These are phyloP conservation scores for Germaria angustata DNA, from an alignment of 2,888 invertebrate species.

Conservation along the genomic window DNA sequence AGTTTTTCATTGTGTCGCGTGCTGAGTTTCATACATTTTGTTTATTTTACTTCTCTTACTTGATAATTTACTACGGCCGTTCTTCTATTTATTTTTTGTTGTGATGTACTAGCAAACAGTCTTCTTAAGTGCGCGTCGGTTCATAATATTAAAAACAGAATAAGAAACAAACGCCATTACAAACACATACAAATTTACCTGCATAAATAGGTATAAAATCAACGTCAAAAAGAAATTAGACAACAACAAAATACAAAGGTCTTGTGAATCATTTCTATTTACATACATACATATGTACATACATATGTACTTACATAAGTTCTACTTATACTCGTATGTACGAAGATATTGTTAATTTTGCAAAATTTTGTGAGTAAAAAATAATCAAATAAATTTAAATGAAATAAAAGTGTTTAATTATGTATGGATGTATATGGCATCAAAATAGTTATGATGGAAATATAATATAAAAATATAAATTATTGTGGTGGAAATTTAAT, in stretches of 20 bases:
- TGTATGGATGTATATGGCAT: no score
- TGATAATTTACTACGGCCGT: conserved; percentile 25
- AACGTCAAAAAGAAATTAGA: conserved; percentile 24
- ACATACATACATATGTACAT: no score
- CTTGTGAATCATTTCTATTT: conserved; percentile 29
- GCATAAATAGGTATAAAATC: neutral
- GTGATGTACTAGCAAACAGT: conserved; percentile 4
- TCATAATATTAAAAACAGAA: conserved; percentile 40
- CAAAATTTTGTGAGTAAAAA: neutral
- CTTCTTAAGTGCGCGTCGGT: conserved; percentile 52
- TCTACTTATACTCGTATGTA: no score
- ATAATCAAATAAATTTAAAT: neutral
- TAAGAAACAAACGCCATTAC: conserved; percentile 42
- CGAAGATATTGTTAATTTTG: conserved; percentile 24
- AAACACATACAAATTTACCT: no score
- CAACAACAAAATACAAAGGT: conserved; percentile 29
- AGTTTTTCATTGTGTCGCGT: conserved; percentile 26
- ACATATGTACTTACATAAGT: no score
- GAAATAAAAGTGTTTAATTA: neutral
- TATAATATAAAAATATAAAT: no score
- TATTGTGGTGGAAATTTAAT: conserved; percentile 6
- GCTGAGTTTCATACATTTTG: neutral
- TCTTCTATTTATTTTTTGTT: conserved; percentile 2
- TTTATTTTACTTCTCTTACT: conserved; percentile 7
- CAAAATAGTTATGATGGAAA: no score